Conservation (phyloP, 2,888 invertebrate genomes). For the Unio delphinus region DNA sequence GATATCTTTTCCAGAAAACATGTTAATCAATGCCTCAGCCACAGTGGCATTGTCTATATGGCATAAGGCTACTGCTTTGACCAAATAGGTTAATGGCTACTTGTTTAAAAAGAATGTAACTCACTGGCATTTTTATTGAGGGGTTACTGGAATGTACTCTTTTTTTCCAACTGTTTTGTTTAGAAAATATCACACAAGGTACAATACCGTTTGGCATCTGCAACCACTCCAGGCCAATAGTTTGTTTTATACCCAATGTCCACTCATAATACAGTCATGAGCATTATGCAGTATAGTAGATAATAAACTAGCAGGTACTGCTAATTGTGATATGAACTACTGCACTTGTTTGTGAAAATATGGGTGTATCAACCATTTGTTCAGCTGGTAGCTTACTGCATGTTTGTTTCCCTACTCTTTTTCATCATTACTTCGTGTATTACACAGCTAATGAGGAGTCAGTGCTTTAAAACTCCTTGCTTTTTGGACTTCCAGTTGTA, state of each 20-base stretch:
- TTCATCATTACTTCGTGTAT: no score
- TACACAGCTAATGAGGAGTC: no score
- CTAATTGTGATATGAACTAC: no score
- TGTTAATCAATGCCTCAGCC: slow-evolving; percentile 2
- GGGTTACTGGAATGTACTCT: background rate
- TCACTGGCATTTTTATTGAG: background rate
- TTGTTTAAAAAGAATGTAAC: background rate
- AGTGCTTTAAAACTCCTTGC: no score
- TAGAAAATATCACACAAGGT: background rate
- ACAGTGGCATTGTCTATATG: slow-evolving; percentile 1
- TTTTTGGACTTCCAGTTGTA: no score
- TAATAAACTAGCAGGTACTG: no score
- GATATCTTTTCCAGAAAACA: slow-evolving; percentile 1
- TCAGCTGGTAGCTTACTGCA: no score
- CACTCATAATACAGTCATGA: background rate
- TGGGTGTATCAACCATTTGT: no score
- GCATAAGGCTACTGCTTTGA: background rate
- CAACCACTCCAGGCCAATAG: background rate
- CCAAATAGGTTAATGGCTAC: background rate
- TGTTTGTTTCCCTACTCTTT: no score
- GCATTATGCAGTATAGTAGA: background rate
- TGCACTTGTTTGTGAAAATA: no score
- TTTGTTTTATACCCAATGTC: slow-evolving; percentile 1
- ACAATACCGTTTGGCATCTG: background rate
- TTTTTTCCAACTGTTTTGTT: background rate